Evolutionary conservation across 2,113 vertebrate genomes (phyloP), one percentile per base, ranked within the genome.

Genomic region (Cheilinus undulatus): DNA sequence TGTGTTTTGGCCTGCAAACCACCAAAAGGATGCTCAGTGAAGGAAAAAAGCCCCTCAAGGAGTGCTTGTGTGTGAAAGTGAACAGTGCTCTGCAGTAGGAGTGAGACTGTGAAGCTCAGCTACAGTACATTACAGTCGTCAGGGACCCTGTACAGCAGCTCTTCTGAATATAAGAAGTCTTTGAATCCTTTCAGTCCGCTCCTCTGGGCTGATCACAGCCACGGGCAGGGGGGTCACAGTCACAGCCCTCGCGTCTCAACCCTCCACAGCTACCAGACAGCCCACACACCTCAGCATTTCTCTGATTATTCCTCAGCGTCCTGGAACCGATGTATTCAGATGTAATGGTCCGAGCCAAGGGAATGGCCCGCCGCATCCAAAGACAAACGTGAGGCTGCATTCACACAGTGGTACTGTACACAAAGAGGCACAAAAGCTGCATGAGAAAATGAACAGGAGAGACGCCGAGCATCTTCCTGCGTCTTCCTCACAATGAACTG

Each of bases 361-460:
- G 67, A 62, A 46, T 28, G 7, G 30, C 27, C 11, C 14, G 32
- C 52, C 19, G 59, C 23, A 11, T 59, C 74, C 64, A 45, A 45
- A 83, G 74, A 84, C 72, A 67, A 78, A 82, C 56, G 70, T 67
- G 63, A 46, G 13, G 17, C 59, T 40, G 80, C 53, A 51, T 78
- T 85, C 78, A 67, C 63, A 50, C 46, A 50, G 76, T 64, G 59
- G 81, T 69, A 49, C 65, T 67, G 67, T 38, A 62, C 76, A 78
- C 80, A 81, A 73, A 86, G 78, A 91, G 91, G 89, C 90, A 92
- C 87, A 53, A 88, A n/a, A 82, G 77, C 69, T 82, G 78, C 69
- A 84, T 64, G 82, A 53, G 70, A 76, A 46, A 17, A 63, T 11
- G 76, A 80, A 51, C 13, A 24, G 51, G 38, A 46, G 58, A 67